Percentiles rank a stretch among this genome's conserved stretches.
Evolutionary conservation across 2,888 invertebrate genomes (phyloP).

Genomic region (Nomada goodeniana): DNA sequence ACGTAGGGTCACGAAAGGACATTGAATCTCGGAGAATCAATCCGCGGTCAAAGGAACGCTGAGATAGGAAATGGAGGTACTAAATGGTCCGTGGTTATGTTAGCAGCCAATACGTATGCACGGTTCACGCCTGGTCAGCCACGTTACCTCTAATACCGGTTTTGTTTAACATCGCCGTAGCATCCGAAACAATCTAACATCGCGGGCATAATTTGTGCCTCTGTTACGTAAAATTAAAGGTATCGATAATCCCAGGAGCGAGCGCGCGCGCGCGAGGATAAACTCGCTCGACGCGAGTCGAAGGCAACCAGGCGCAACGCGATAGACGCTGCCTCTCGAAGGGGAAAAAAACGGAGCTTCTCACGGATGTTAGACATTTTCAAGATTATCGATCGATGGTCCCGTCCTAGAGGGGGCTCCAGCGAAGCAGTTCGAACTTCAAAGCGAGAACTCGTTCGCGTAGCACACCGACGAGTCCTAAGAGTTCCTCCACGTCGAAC

Average conservation of each 20-base stretch:
- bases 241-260: constrained; percentile 24
- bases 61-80: constrained; percentile 24
- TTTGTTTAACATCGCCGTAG: background rate
- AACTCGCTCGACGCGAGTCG: background rate
- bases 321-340: background rate
- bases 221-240: constrained; percentile 22
- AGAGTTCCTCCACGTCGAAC: constrained; percentile 40
- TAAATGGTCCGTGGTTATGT: constrained; percentile 25
- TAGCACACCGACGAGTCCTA: background rate
- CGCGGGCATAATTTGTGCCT: constrained; percentile 23
- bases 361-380: constrained; percentile 2
- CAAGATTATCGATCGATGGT: constrained; percentile 16
- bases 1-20: background rate
- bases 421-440: constrained; percentile 5
- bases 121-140: constrained; percentile 26
- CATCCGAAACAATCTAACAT: constrained; percentile 29
- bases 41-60: background rate
- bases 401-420: background rate
- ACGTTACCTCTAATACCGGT: constrained; percentile 23
- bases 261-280: background rate
- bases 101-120: constrained; percentile 15
- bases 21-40: constrained; percentile 1
- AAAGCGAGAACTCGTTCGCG: constrained; percentile 14
- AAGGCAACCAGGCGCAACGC: background rate
- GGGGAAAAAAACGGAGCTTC: background rate